Evolutionary conservation across 2,888 invertebrate genomes (phyloP), one percentile per base, ranked within the genome.

Genomic region (Hydriomena furcata): DNA sequence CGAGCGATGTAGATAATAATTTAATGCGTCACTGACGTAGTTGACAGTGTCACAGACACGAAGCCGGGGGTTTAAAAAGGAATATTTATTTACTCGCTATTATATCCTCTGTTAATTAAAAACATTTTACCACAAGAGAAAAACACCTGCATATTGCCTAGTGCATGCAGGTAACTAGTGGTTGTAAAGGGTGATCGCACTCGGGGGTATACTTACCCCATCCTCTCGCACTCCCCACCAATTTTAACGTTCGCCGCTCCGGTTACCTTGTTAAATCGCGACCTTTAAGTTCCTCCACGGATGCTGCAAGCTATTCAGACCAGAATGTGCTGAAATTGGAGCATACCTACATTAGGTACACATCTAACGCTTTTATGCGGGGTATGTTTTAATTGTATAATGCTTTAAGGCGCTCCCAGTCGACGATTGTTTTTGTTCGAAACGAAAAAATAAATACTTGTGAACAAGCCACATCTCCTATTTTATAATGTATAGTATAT

Each of bases 131-230:
- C 7, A 7, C 11, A 21, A 20, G 27, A 42, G 13, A 45, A 43
- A 47, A 31, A 42, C 32, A 37, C 13, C 13, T 37, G 41, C 44
- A 44, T 12, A 30, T 41, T 27, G 32, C 24, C 41, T 38, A 50
- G 54, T 56, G 58, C 58, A 51, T 41, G 52, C 47, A 55, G 43
- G 53, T 51, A 57, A 55, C 63, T 61, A 62, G 68, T 73, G 71
- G 56, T 53, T 48, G 74, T 77, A 73, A 73, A 64, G 60, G 68
- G 61, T 62, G 62, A 77, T 76, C 67, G 68, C 71, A 63, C 77
- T 70, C 72, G 57, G 61, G 74, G 75, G 74, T 65, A 68, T 66
- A 60, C 68, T 71, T 68, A 68, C 69, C 61, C 61, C 64, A 63
- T 61, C 59, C 51, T 60, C 57, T 25, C 27, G 12, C 60, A 50